phyloP scores from a whole-genome alignment of 2,113 vertebrate genomes.

The Eira barbara region DNA sequence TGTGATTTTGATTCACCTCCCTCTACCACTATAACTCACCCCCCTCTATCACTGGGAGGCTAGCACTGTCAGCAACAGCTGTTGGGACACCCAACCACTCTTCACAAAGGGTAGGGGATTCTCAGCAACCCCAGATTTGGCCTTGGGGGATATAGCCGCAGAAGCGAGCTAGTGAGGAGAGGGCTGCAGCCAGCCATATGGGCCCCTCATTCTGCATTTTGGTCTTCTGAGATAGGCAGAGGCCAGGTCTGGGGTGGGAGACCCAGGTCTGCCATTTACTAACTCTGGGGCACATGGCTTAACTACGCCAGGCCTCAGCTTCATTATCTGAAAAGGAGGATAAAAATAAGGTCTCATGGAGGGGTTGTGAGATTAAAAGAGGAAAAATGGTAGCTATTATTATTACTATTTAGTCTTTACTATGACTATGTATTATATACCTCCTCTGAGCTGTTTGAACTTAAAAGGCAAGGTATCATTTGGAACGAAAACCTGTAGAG shows the following conservation, averaged over 20 bases:
- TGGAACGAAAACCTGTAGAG: conserved; percentile 5
- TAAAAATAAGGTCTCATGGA: not conserved
- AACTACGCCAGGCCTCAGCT: not conserved
- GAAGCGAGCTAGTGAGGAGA: not conserved
- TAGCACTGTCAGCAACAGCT: not conserved
- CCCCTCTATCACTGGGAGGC: too few relatives aligned
- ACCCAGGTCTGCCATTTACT: not conserved
- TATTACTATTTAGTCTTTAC: not conserved
- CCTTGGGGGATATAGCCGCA: not conserved
- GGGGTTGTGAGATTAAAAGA: not conserved
- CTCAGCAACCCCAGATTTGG: not conserved
- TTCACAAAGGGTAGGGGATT: not conserved
- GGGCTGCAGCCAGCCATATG: not conserved
- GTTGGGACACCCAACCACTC: not conserved
- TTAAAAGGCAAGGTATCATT: not conserved
- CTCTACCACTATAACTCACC: not conserved
- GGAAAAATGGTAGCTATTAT: not conserved
- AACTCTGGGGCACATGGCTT: not conserved
- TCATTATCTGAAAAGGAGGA: not conserved
- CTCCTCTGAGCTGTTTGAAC: not conserved
- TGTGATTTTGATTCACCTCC: not conserved
- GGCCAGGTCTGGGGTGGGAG: not conserved
- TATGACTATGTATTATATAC: not conserved
- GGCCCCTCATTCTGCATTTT: not conserved
- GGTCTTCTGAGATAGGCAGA: not conserved